These are phyloP conservation scores for Crematogaster levior DNA, from an alignment of 2,888 invertebrate genomes.

Conservation along the genomic window DNA sequence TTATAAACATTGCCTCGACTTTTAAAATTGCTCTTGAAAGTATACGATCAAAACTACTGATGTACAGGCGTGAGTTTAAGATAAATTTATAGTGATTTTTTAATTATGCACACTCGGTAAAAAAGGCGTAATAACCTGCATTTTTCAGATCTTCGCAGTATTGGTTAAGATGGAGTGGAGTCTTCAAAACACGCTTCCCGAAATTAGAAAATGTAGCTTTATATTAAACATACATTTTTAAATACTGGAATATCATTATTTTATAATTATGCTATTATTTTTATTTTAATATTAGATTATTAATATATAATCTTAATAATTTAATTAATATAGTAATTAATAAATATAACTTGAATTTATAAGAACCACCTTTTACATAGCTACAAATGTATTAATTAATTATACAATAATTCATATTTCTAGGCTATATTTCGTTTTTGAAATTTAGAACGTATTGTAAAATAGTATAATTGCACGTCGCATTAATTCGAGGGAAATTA, in stretches of 20 bases:
- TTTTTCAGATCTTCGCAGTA: not conserved
- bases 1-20: not conserved
- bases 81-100: not conserved
- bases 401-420: not conserved
- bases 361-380: not conserved
- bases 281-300: too few species aligned
- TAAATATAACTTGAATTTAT: not conserved
- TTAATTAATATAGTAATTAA: not conserved
- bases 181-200: too few species aligned
- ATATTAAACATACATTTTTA: too few species aligned
- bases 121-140: not conserved
- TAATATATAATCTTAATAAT: not conserved
- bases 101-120: too few species aligned
- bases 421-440: not conserved
- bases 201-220: too few species aligned
- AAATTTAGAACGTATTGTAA: not conserved
- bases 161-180: not conserved
- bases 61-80: too few species aligned
- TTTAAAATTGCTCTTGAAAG: not conserved
- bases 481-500: conserved; percentile 14
- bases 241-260: too few species aligned
- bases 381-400: not conserved
- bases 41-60: not conserved
- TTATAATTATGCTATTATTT: too few species aligned
- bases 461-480: not conserved